Percentiles rank a stretch among this genome's conserved stretches.
Evolutionary conservation across 2,113 vertebrate genomes (phyloP).

Genomic region (Illadopsis cleaveri): DNA sequence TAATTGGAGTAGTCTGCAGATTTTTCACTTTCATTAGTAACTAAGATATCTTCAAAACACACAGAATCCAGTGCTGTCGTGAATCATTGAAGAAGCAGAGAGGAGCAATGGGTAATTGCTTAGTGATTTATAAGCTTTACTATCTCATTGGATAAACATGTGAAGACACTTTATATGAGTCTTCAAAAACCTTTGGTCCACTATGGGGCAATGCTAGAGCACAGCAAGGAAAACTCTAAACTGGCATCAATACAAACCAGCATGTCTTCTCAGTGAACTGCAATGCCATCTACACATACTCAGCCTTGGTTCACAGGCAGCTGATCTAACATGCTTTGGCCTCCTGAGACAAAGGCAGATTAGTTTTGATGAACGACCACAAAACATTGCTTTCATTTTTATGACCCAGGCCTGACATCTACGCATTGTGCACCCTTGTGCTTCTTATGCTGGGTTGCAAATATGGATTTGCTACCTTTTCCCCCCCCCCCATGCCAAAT

Average conservation of each 20-base stretch:
- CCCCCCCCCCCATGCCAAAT: not conserved
- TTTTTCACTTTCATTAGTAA: not conserved
- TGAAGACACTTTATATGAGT: not conserved
- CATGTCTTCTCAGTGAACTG: not conserved
- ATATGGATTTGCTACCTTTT: not conserved
- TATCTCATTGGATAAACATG: not conserved
- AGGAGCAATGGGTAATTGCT: not conserved
- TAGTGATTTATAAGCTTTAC: not conserved
- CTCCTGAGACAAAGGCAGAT: not conserved
- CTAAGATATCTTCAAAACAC: not conserved
- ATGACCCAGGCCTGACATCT: not conserved
- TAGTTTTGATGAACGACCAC: not conserved
- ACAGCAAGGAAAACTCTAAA: not conserved
- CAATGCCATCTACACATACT: not conserved
- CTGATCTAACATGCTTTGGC: not conserved
- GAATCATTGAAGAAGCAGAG: not conserved
- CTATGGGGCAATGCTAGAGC: not conserved
- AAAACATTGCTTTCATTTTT: not conserved
- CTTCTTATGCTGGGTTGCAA: not conserved
- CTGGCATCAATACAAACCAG: not conserved
- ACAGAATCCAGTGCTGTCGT: not conserved
- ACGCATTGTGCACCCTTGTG: not conserved
- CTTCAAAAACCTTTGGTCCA: not conserved
- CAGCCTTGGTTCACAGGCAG: not conserved
- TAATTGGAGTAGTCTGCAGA: not conserved